Conservation (phyloP, 2,797 vertebrate species). For the Mormyrus hasselquistii region DNA sequence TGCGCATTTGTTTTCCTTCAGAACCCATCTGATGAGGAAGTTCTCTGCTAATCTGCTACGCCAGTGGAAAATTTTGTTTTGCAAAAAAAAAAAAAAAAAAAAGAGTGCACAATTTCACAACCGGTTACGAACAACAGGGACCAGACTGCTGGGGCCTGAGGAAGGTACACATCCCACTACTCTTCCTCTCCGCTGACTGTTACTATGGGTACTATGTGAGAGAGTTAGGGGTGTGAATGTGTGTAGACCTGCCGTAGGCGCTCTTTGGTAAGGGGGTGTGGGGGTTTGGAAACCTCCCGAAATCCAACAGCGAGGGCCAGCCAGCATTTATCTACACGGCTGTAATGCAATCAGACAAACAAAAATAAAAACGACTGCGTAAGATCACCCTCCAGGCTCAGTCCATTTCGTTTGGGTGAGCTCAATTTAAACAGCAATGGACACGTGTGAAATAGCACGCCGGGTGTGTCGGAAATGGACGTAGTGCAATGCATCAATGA, state of each 20-base stretch:
- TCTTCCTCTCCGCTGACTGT: not conserved
- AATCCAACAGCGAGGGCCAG: not conserved
- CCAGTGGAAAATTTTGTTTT: slow-evolving; percentile 62
- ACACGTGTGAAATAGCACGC: not conserved
- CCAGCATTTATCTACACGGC: not conserved
- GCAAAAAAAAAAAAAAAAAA: slow-evolving; percentile 46
- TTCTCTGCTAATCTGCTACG: slow-evolving; percentile 60
- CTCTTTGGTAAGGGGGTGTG: not conserved
- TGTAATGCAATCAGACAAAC: not conserved
- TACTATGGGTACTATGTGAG: not conserved
- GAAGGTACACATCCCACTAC: too few species aligned
- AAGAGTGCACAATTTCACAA: slow-evolving; percentile 56
- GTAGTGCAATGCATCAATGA: not conserved
- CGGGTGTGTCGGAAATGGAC: not conserved
- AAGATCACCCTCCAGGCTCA: not conserved
- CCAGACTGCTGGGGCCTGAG: slow-evolving; percentile 34
- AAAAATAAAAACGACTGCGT: not conserved
- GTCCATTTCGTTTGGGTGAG: not conserved
- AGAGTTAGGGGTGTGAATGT: not conserved
- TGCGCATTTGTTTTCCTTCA: not conserved
- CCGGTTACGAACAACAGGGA: slow-evolving; percentile 48
- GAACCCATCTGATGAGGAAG: slow-evolving; percentile 26
- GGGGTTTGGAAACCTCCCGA: not conserved
- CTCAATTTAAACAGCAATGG: not conserved
- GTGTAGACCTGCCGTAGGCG: not conserved